Evolutionary conservation across 2,113 vertebrate genomes (phyloP).

Genomic region (Platanista minor): DNA sequence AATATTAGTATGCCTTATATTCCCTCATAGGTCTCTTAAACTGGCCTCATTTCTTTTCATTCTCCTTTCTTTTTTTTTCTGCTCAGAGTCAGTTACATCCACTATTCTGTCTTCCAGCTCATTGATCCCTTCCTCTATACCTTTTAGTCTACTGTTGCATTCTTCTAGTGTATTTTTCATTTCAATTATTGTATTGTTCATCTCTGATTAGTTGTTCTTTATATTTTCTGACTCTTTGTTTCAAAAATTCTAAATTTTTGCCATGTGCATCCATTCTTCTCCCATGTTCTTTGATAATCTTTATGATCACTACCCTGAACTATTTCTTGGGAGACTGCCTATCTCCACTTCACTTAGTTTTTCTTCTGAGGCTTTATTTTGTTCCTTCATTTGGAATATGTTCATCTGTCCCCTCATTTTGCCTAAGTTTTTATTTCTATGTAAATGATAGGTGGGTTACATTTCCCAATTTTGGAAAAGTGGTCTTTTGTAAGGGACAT

Average conservation of each 20-base stretch:
- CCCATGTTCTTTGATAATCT: not conserved
- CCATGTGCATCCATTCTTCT: not conserved
- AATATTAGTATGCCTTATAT: not conserved
- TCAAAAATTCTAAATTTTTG: not conserved
- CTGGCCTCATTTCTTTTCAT: not conserved
- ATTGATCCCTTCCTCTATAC: not conserved
- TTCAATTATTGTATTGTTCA: not conserved
- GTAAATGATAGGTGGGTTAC: not conserved
- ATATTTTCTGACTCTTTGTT: not conserved
- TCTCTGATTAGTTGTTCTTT: not conserved
- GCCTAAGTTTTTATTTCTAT: not conserved
- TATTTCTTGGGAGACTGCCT: not conserved
- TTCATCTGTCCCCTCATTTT: not conserved
- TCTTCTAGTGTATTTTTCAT: not conserved
- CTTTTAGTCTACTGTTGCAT: not conserved
- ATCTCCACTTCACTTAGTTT: not conserved
- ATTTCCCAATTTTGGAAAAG: not conserved
- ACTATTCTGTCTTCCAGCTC: not conserved
- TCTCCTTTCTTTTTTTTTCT: not conserved
- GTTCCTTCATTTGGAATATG: not conserved
- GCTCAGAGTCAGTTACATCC: not conserved
- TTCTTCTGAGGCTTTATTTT: not conserved
- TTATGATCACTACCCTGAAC: not conserved
- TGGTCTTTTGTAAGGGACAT: not conserved
- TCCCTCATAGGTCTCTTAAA: not conserved